These are phyloP conservation scores for Cyrtonyx montezumae DNA, from an alignment of 2,113 vertebrate species.

Conservation along the genomic window DNA sequence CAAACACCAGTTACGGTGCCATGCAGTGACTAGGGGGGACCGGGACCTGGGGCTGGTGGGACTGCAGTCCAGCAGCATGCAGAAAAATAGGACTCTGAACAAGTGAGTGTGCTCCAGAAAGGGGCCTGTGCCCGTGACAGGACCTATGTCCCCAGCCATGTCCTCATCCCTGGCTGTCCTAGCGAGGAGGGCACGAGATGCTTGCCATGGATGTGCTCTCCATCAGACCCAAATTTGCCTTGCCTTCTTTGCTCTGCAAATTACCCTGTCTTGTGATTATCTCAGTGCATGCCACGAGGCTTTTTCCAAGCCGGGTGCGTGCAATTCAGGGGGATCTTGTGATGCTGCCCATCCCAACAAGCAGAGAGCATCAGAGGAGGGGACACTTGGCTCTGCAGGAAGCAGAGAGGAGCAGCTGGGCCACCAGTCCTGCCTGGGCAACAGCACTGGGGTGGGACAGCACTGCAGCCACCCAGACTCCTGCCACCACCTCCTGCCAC, in stretches of 20 bases:
- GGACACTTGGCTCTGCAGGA: neutral
- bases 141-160: neutral
- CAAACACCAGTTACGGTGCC: conserved; percentile 85
- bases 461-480: neutral
- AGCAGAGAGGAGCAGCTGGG: neutral
- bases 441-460: neutral
- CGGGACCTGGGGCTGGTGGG: conserved; percentile 47
- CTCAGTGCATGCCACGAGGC: neutral
- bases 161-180: neutral
- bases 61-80: conserved; percentile 68
- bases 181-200: neutral
- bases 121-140: neutral
- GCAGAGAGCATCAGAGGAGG: neutral
- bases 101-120: conserved; percentile 72
- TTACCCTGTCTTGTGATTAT: neutral
- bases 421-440: neutral
- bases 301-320: accelerated
- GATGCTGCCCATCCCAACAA: neutral
- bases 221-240: neutral
- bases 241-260: neutral
- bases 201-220: neutral
- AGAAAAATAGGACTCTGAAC: conserved; percentile 85
- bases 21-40: conserved; percentile 80
- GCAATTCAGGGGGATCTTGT: neutral
- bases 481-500: neutral